Evolutionary conservation across 2,888 invertebrate species (phyloP).

Genomic region (Mimachlamys varia): DNA sequence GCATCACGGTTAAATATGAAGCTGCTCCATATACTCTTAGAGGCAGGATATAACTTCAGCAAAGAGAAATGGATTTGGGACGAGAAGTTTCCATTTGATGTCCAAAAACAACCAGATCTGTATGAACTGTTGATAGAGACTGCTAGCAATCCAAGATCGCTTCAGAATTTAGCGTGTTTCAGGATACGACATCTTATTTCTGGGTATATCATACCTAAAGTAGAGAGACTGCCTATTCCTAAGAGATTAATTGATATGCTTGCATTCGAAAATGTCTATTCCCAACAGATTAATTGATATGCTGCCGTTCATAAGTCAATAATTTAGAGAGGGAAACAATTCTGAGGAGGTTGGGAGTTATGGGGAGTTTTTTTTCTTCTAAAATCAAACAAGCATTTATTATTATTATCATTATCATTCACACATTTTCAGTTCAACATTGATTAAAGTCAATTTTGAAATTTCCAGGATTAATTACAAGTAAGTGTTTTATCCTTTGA

Average conservation of each 20-base stretch:
- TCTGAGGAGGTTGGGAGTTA: neutral
- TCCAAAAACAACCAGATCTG: slow-evolving; percentile 55
- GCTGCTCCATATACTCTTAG: slow-evolving; percentile 65
- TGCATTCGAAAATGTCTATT: neutral
- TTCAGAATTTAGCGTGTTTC: slow-evolving; percentile 60
- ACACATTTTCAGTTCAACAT: too few relatives aligned
- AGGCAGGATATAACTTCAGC: slow-evolving; percentile 69
- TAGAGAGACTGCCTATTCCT: neutral
- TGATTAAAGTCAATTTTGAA: neutral
- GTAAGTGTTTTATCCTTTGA: too few relatives aligned
- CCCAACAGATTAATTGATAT: neutral
- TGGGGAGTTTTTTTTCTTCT: neutral
- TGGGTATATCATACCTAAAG: slow-evolving; percentile 40
- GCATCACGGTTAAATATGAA: slow-evolving; percentile 63
- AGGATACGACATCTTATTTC: slow-evolving; percentile 44
- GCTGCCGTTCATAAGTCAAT: neutral
- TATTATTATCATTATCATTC: too few relatives aligned
- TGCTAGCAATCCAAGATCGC: slow-evolving; percentile 56
- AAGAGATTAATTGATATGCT: neutral
- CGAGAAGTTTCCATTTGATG: slow-evolving; percentile 58
- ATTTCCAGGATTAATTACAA: too few relatives aligned
- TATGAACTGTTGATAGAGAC: slow-evolving; percentile 56
- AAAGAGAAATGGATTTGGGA: slow-evolving; percentile 65
- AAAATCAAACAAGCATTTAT: neutral
- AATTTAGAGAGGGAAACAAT: neutral